A percentile compares a stretch with the other conserved stretches of the same genome.
These are phyloP conservation scores for Ecliptopera silaceata DNA, from an alignment of 2,888 invertebrate genomes.

Conservation along the genomic window DNA sequence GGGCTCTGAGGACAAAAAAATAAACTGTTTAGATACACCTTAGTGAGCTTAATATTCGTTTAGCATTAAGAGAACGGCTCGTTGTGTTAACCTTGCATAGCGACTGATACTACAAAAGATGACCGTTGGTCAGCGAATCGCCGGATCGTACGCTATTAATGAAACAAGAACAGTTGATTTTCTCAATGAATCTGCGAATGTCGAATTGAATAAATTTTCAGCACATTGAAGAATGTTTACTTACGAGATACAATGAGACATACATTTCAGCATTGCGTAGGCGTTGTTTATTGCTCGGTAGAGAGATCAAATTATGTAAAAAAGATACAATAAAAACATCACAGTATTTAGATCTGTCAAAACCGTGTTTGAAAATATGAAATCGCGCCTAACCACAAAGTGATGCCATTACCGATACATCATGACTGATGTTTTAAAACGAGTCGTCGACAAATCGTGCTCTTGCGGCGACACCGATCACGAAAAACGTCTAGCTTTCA, in stretches of 20 bases:
- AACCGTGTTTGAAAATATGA: constrained; percentile 26
- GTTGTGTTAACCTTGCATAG: too few species aligned
- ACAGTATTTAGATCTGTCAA: constrained; percentile 10
- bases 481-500: constrained; percentile 65
- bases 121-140: too few species aligned
- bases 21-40: constrained; percentile 3
- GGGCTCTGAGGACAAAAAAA: constrained; percentile 81
- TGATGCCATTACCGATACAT: constrained; percentile 33
- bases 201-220: constrained; percentile 7
- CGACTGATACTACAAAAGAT: neutral
- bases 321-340: constrained; percentile 9
- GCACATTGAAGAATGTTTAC: constrained; percentile 10
- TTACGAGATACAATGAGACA: neutral
- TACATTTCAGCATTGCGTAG: constrained; percentile 21
- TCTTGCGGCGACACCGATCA: constrained; percentile 50
- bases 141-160: neutral
- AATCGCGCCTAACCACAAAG: constrained; percentile 31
- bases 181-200: constrained; percentile 12
- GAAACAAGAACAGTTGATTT: neutral
- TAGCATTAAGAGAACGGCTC: too few species aligned
- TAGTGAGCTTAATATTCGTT: too few species aligned
- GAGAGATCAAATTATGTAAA: neutral
- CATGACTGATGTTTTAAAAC: constrained; percentile 27
- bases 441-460: constrained; percentile 48
- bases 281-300: constrained; percentile 25